These are phyloP conservation scores for Trogon melanurus DNA, from an alignment of 2,113 vertebrate species.

Conservation along the genomic window DNA sequence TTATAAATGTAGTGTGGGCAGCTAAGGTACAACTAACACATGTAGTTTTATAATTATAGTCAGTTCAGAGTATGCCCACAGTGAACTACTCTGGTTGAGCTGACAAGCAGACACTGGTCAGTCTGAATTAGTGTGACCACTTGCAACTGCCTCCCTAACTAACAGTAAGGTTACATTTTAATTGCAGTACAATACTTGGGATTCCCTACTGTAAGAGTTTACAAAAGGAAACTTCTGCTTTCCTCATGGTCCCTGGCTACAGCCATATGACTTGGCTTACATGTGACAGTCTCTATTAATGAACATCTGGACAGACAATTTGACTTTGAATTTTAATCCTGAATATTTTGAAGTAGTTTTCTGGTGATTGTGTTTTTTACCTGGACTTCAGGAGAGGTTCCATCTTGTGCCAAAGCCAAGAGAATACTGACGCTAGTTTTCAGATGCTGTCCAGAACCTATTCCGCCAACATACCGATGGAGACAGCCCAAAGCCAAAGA, in stretches of 20 bases:
- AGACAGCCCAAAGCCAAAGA: constrained; percentile 96
- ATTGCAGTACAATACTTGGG: background rate
- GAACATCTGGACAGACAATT: background rate
- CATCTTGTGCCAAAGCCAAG: constrained; percentile 94
- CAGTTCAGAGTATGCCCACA: background rate
- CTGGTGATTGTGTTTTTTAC: constrained; percentile 63
- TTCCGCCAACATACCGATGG: constrained; percentile 97
- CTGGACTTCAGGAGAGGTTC: constrained; percentile 97
- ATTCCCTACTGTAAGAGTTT: background rate
- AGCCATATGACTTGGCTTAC: background rate
- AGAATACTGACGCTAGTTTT: constrained; percentile 99
- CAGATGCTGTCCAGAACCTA: constrained; percentile 97
- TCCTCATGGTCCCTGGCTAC: background rate
- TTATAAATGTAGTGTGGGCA: background rate
- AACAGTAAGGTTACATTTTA: background rate
- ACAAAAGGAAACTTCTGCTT: background rate
- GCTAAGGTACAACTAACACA: background rate
- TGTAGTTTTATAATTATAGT: background rate
- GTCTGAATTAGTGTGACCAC: background rate
- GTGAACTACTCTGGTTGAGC: background rate
- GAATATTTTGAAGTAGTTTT: background rate
- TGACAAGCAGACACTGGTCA: background rate
- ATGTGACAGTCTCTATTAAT: background rate
- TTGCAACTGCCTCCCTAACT: background rate
- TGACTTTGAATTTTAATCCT: background rate